Percentiles rank a stretch among this genome's conserved stretches.
These are phyloP conservation scores for Lamellibrachia luymesi DNA, from an alignment of 1,140 invertebrate genomes.

Conservation along the genomic window DNA sequence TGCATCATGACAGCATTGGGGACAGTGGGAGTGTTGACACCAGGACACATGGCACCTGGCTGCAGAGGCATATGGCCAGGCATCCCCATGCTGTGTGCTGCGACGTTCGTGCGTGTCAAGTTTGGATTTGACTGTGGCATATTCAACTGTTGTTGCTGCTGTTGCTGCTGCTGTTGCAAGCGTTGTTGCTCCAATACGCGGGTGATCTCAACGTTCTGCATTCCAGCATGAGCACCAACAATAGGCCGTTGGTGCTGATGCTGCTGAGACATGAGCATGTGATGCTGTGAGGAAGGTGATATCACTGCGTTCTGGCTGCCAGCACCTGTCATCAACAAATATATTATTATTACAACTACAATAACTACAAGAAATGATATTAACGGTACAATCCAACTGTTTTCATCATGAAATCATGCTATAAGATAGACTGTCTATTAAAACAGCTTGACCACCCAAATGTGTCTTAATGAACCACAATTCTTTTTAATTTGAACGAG, in stretches of 20 bases:
- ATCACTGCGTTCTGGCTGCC: not conserved
- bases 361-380: too few species aligned
- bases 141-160: constrained; percentile 22
- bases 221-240: constrained; percentile 12
- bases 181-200: constrained; percentile 22
- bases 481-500: too few species aligned
- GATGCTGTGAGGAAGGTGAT: not conserved
- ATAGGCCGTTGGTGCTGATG: constrained; percentile 24
- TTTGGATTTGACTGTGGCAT: constrained; percentile 16
- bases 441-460: too few species aligned
- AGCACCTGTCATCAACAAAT: not conserved
- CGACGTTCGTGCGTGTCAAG: not conserved
- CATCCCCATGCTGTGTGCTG: not conserved
- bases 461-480: too few species aligned
- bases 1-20: constrained; percentile 41
- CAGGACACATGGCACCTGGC: constrained; percentile 3
- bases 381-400: too few species aligned
- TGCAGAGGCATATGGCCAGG: constrained; percentile 21
- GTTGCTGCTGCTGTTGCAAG: constrained; percentile 29
- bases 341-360: too few species aligned
- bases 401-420: too few species aligned
- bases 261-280: not conserved
- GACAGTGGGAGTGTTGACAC: constrained; percentile 15
- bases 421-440: too few species aligned
- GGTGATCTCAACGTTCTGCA: not conserved